These are phyloP conservation scores for Darevskia mixta DNA, from an alignment of 2,797 vertebrate species.

Conservation along the genomic window DNA sequence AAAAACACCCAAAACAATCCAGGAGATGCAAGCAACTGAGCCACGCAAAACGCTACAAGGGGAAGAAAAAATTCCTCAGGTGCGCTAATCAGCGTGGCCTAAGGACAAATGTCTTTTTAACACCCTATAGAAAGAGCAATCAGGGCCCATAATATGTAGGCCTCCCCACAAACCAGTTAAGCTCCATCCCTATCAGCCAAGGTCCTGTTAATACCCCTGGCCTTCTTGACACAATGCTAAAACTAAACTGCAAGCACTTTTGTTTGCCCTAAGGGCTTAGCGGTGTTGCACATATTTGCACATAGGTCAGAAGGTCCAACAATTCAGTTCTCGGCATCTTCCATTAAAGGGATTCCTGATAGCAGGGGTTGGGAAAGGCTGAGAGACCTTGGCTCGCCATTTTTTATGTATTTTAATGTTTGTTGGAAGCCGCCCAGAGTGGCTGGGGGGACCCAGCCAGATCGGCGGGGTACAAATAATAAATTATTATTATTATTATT, in stretches of 20 bases:
- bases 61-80: too few relatives aligned
- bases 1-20: too few relatives aligned
- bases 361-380: neutral
- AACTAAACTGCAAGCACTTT: neutral
- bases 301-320: neutral
- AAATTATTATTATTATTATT: too few relatives aligned
- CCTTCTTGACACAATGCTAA: neutral
- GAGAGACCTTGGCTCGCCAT: neutral
- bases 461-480: too few relatives aligned
- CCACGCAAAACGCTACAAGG: neutral
- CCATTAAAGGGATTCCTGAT: neutral
- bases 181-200: neutral
- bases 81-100: neutral
- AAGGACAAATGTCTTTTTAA: neutral
- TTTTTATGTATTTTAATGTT: too few relatives aligned
- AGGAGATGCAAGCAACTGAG: neutral
- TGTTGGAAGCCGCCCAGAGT: too few relatives aligned
- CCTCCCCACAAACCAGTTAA: neutral
- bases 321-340: neutral
- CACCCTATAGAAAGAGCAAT: neutral
- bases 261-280: neutral
- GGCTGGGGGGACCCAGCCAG: too few relatives aligned
- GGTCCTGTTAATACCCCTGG: neutral
- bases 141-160: neutral
- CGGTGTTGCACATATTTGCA: neutral